A percentile compares a stretch with the other conserved stretches of the same genome.
These are phyloP conservation scores for Polydrusus pterygomalis DNA, from an alignment of 2,888 invertebrate species.

Conservation along the genomic window DNA sequence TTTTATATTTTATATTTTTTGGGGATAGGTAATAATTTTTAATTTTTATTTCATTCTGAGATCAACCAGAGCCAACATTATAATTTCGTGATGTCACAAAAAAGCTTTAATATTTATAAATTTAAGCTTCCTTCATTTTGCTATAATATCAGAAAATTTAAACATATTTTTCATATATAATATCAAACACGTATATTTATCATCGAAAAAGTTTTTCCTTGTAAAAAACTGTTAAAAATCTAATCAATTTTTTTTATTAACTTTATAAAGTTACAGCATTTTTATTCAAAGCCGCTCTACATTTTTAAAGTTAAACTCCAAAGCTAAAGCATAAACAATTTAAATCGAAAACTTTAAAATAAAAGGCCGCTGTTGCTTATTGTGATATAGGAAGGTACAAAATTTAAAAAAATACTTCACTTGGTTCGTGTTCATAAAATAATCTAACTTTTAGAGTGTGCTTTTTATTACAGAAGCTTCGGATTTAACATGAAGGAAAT, in stretches of 20 bases:
- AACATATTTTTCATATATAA: slow-evolving; percentile 1
- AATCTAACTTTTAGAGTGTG: not conserved
- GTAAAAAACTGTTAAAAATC: not conserved
- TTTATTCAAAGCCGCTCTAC: not conserved
- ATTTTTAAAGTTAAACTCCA: not conserved
- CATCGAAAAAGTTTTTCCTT: not conserved
- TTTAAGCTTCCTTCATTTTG: not conserved
- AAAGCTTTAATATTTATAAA: not conserved
- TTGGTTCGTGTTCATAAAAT: not conserved
- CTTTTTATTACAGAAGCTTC: too few species aligned
- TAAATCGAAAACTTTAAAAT: not conserved
- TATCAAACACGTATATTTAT: not conserved
- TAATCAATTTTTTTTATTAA: not conserved
- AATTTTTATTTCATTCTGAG: too few species aligned
- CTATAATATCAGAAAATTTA: not conserved
- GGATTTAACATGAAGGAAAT: too few species aligned
- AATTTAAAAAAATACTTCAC: not conserved
- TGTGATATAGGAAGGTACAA: not conserved
- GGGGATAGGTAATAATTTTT: too few species aligned
- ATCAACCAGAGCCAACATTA: too few species aligned
- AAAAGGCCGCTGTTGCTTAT: not conserved
- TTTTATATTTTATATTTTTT: too few species aligned
- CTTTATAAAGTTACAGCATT: not conserved
- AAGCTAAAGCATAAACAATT: not conserved
- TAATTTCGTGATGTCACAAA: not conserved